phyloP scores from a whole-genome alignment of 2,888 invertebrate species.

The Catocala fraxini region DNA sequence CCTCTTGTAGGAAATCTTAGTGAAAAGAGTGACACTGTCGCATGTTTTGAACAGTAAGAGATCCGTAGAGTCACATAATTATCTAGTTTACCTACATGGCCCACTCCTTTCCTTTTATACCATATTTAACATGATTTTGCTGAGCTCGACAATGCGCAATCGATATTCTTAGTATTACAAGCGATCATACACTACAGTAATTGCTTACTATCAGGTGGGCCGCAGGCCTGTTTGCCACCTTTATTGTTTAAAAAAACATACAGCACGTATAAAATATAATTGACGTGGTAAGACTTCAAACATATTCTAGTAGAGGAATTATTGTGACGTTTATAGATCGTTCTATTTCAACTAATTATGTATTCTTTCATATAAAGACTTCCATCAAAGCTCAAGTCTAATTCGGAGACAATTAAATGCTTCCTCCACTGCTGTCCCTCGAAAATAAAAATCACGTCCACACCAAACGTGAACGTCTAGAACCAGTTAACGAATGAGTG shows the following conservation, averaged over 20 bases:
- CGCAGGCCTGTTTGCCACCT: too few species aligned
- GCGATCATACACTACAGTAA: too few species aligned
- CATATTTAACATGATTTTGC: too few species aligned
- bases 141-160: too few species aligned
- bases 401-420: constrained; percentile 45
- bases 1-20: too few species aligned
- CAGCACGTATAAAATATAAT: neutral
- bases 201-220: too few species aligned
- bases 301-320: neutral
- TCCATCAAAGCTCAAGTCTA: constrained; percentile 45
- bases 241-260: neutral
- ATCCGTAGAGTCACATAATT: too few species aligned
- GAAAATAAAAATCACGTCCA: constrained; percentile 54
- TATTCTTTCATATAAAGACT: neutral
- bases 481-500: constrained; percentile 85
- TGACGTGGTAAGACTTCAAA: neutral
- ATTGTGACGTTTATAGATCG: constrained; percentile 5
- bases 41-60: too few species aligned
- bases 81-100: too few species aligned
- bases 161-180: too few species aligned
- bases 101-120: too few species aligned
- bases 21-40: too few species aligned
- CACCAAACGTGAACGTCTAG: constrained; percentile 66
- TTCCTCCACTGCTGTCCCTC: constrained; percentile 44
- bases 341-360: neutral